Evolutionary conservation across 1,140 invertebrate genomes (phyloP).

Genomic region (Eueides isabella): DNA sequence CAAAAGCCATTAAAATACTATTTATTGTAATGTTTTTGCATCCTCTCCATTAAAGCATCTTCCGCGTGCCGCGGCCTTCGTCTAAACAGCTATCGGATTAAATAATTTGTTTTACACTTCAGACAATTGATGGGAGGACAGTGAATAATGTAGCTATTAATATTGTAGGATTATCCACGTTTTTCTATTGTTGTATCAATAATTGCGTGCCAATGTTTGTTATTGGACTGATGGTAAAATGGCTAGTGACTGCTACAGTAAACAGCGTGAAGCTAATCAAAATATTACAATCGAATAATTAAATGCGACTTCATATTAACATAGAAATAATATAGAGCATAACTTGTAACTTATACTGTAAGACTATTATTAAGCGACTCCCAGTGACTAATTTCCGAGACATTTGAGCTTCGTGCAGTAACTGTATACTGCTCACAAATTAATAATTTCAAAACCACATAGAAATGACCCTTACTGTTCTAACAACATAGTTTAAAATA

Average conservation of each 20-base stretch:
- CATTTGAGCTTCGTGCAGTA: slow-evolving; percentile 2
- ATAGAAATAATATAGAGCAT: neutral
- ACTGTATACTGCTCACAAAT: neutral
- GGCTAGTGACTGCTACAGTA: neutral
- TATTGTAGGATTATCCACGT: neutral
- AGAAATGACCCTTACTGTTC: slow-evolving; percentile 5
- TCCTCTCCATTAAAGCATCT: neutral
- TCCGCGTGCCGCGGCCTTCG: slow-evolving; percentile 8
- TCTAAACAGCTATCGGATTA: slow-evolving; percentile 7
- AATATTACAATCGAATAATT: neutral
- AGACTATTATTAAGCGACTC: slow-evolving; percentile 8
- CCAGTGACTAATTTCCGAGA: slow-evolving; percentile 7
- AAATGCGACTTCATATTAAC: neutral
- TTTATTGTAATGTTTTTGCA: neutral
- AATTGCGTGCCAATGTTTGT: neutral
- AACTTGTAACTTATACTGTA: neutral
- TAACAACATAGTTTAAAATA: neutral
- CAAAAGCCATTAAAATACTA: neutral
- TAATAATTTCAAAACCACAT: slow-evolving; percentile 1
- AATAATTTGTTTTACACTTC: slow-evolving; percentile 17
- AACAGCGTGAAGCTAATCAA: neutral
- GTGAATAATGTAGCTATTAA: slow-evolving; percentile 15
- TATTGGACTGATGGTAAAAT: neutral
- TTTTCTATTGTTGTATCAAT: slow-evolving; percentile 2
- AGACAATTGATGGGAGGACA: slow-evolving; percentile 19